Base-by-base conservation (phyloP, 2,888 invertebrate species). In the Rhamphomyia laevipes region DNA sequence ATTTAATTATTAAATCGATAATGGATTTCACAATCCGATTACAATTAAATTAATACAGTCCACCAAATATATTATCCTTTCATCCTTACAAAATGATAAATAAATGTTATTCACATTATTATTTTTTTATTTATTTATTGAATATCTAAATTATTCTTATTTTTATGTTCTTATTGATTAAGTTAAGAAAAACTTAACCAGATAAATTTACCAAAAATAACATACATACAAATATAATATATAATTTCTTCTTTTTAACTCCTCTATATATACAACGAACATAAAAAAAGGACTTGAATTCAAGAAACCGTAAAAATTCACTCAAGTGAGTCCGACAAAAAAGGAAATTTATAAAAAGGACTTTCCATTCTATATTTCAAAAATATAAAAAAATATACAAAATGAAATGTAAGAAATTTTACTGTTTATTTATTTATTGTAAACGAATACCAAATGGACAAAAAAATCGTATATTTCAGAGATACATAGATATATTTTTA, bases 221-320 rank as follows among this genome's bases (percentile, higher is more conserved):
- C 13, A n/a, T n/a, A n/a, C n/a, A 35, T n/a, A 35, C 35, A 35
- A 35, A 35, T 13, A n/a, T 5, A 35, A 35, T n/a, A n/a, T n/a
- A 35, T 13, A 35, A 35, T n/a, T n/a, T 35, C 5, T 30, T 27
- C 9, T 27, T 27, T 27, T 27, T 27, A 2, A 9, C 4, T 7
- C 4, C 23, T 27, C 23, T 27, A 27, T 27, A 35, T n/a, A 35
- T 35, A 35, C n/a, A 35, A 35, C 11, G 6, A 35, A 7, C 3
- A 13, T 13, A 35, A n/a, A n/a, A 35, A 35, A 35, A 35, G n/a
- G 49, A 51, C 50, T 51, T 51, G 50, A 55, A 52, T 48, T 52
- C 50, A 52, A 50, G 50, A 55, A 52, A 53, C 49, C 53, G 55
- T 51, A 53, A 55, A 53, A 52, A 51, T 55, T 52, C 50, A 55